phyloP scores from a whole-genome alignment of 2,797 vertebrate species.

The Sylvilagus floridanus region DNA sequence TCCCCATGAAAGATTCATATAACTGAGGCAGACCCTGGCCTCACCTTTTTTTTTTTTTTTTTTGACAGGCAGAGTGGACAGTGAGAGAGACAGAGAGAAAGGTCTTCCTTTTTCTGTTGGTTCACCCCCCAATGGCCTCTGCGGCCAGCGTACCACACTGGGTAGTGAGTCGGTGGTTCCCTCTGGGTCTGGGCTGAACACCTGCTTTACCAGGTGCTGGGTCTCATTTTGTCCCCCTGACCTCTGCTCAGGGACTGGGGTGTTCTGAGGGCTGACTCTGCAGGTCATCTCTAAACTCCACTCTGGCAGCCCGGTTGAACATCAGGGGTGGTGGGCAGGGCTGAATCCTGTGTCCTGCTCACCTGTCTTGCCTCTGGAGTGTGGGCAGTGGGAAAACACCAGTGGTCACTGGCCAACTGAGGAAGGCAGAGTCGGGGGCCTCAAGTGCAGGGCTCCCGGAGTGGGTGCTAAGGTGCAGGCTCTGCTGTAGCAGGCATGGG shows the following conservation, averaged over 20 bases:
- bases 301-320: background rate
- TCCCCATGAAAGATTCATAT: background rate
- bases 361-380: background rate
- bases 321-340: fast-evolving
- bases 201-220: fast-evolving
- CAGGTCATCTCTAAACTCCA: background rate
- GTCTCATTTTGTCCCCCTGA: background rate
- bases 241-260: background rate
- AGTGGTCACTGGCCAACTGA: background rate
- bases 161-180: background rate
- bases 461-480: background rate
- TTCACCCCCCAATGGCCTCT: no score
- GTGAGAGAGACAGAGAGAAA: no score
- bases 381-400: background rate
- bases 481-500: background rate
- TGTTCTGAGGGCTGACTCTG: background rate
- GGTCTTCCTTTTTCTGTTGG: no score
- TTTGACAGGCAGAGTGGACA: no score
- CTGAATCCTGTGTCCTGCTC: background rate
- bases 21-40: background rate
- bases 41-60: no score
- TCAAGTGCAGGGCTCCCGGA: background rate
- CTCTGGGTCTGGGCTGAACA: background rate
- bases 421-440: background rate
- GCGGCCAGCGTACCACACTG: background rate